Percentiles rank a stretch among this genome's conserved stretches.
Evolutionary conservation across 2,113 vertebrate genomes (phyloP).

Genomic region (Spea multiplicata): DNA sequence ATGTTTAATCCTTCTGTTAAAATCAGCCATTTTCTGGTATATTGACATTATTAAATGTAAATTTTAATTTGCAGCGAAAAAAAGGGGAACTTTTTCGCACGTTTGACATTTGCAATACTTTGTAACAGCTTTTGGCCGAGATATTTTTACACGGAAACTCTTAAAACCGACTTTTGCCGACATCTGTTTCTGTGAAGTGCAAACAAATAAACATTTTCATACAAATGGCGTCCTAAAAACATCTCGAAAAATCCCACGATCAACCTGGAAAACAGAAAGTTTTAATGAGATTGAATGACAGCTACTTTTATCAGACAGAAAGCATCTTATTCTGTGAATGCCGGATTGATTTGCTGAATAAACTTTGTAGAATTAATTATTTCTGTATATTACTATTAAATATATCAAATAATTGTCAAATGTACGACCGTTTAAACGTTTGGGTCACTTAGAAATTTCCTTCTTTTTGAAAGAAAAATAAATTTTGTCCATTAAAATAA

Average conservation of each 20-base stretch:
- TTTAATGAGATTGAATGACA: conserved; percentile 6
- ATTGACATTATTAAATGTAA: background rate
- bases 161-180: conserved; percentile 1
- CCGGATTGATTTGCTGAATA: no score
- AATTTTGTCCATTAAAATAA: no score
- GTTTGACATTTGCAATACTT: conserved; percentile 13
- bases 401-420: no score
- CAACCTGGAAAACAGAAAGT: conserved; percentile 1
- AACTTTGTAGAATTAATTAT: no score
- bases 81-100: conserved; percentile 2
- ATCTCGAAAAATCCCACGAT: background rate
- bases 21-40: background rate
- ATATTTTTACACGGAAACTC: conserved; percentile 32
- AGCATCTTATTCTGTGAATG: background rate
- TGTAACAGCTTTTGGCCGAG: conserved; percentile 10
- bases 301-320: background rate
- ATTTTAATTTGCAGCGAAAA: conserved; percentile 16
- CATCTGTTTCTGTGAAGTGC: conserved; percentile 29
- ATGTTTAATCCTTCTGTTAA: conserved; percentile 27
- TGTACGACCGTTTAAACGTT: no score
- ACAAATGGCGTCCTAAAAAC: conserved; percentile 2
- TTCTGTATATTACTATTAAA: no score
- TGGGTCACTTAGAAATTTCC: no score
- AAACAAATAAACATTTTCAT: conserved; percentile 39
- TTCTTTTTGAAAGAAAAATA: no score